Conservation (phyloP, 2,113 vertebrate species). For the Andinoacara biseriatus region DNA sequence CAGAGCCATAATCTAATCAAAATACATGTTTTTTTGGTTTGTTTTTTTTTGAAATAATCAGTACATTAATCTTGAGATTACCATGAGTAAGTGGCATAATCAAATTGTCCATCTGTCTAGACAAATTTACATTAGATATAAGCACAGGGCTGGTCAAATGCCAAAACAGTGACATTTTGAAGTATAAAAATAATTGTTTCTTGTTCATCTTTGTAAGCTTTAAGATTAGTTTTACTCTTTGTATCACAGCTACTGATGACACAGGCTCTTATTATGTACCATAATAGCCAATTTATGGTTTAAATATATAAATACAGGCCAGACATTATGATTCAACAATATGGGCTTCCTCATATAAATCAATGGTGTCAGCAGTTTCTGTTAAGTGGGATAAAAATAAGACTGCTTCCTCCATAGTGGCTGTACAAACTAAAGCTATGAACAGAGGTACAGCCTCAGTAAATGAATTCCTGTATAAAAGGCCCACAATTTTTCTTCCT, state of each 20-base stretch:
- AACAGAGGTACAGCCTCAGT: neutral
- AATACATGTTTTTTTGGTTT: too few species aligned
- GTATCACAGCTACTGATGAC: neutral
- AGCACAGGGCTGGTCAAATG: neutral
- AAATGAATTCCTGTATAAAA: slow-evolving; percentile 7
- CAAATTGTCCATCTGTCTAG: neutral
- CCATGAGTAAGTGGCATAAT: neutral
- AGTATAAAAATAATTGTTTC: neutral
- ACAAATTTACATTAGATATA: neutral
- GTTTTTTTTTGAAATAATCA: neutral
- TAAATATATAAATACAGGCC: neutral
- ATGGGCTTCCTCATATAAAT: neutral
- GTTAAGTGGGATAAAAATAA: neutral
- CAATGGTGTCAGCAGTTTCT: neutral
- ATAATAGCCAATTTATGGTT: neutral
- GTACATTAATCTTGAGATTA: neutral
- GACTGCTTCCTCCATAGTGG: neutral
- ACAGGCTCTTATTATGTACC: neutral
- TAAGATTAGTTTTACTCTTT: neutral
- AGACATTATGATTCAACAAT: slow-evolving; percentile 2
- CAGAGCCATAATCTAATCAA: neutral
- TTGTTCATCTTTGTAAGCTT: neutral
- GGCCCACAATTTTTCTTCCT: neutral
- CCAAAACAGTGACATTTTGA: neutral
- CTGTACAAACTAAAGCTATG: neutral